Evolutionary conservation across 2,888 invertebrate species (phyloP).

Genomic region (Meliscaeva auricollis): DNA sequence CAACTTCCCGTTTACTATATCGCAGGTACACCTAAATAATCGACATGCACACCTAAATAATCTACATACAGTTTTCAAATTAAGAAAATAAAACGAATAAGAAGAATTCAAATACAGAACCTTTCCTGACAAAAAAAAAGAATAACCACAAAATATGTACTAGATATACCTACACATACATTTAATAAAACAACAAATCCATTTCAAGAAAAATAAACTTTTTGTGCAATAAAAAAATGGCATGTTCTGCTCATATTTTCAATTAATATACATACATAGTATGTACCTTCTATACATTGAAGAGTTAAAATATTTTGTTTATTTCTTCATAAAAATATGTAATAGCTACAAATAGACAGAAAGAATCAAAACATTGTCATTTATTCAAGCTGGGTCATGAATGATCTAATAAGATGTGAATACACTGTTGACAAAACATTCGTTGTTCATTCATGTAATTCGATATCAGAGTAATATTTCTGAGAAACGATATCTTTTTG

Average conservation of each 20-base stretch:
- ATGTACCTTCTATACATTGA: no score
- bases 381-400: conserved; percentile 27
- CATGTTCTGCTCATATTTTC: not conserved
- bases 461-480: not conserved
- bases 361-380: not conserved
- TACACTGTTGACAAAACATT: not conserved
- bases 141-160: not conserved
- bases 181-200: not conserved
- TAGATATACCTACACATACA: no score
- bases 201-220: not conserved
- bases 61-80: no score
- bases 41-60: no score
- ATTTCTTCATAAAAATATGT: not conserved
- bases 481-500: not conserved
- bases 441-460: conserved; percentile 31
- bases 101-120: not conserved
- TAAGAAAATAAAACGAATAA: no score
- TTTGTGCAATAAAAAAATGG: not conserved
- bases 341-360: not conserved
- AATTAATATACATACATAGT: not conserved
- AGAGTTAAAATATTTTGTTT: not conserved
- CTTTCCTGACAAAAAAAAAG: not conserved
- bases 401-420: not conserved
- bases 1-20: no score
- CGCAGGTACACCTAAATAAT: no score